Base-by-base conservation (phyloP, 2,113 vertebrate genomes). In the Oncorhynchus gorbuscha region DNA sequence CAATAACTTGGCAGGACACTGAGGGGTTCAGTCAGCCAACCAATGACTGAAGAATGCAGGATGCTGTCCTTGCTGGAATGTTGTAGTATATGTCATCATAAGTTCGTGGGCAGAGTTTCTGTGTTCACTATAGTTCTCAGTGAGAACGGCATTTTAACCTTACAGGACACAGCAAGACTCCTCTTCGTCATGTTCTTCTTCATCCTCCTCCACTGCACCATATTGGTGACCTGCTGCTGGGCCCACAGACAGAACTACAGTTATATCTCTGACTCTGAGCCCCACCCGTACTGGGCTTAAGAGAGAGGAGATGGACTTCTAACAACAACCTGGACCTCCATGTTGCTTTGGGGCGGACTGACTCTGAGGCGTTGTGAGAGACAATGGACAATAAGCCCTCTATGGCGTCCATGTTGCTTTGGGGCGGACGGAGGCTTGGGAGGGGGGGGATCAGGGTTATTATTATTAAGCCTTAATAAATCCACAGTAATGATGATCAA, bases 181-280 rank as follows among this genome's bases (percentile, higher is more conserved):
- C 22, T 69, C 26, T 30, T 51, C 20, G 3, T 45, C 39, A 45
- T 45, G 39, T 45, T 45, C 39, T 16, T 79, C 75, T 30, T 61
- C 39, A 30, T 86, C 73, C 26, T 89, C 48, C 35, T 86, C 73
- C 28, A 88, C 83, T 91, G 79, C 92, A 93, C 93, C 93, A 94
- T 89, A 92, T 93, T 94, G 93, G 92, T 93, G 93, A 77, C 80
- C 83, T 79, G 76, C 65, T 30, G 72, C 75, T 45, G 79, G 70
- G 71, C 69, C 77, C 51, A 69, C 76, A 59, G 18, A 61, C 51
- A 55, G 51, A 55, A 14, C 51, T 55, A 14, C 51, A 16, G 51
- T 18, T 55, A 18, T 55, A 55, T 55, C 5, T 18, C 16, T 18
- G 51, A 55, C 51, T 55, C 51, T 55, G 49, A 55, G 49, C 16